Evolutionary conservation across 64 coral and sea anemone species (phyloP), one percentile per base, ranked within the genome.

Genomic region (Anthopleura sola): DNA sequence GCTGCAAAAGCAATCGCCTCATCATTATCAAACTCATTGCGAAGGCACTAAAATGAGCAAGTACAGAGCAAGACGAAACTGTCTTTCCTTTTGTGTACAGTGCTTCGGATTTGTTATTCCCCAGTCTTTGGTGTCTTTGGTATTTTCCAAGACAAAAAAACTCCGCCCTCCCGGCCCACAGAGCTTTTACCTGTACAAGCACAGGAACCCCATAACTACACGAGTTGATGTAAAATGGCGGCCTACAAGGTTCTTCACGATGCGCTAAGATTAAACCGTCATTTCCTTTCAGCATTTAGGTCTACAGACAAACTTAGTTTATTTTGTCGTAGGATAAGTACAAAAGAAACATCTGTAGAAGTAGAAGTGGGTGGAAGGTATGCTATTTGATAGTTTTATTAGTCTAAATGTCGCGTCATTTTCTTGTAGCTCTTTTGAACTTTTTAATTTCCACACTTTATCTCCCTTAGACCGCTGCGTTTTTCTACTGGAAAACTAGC

Each of bases 401-500:
- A 48, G 44, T 78, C 29, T 1, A 37, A 11, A 19, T 28, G 16
- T 34, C 31, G 11, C 24, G 76, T 9, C 17, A 9, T 79, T 8
- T 83, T 29, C 44, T 83, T 55, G 40, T 12, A 20, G 15, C 29
- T 48, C 17, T 55, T 7, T 20, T 24, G 48, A 47, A 24, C 23
- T 54, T 83, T 83, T 20, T n/a, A n/a, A n/a, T n/a, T 79, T 21
- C 2, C n/a, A 75, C 12, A 13, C 36, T 2, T 23, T 75, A 75
- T 33, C 21, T 75, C 19, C 23, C 28, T 46, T 83, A 90, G 89
- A 53, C 54, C 36, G 23, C 55, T 90, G 74, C 58, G 11, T 46
- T 85, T 90, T 24, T 85, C 89, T 49, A 85, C 89, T 28, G 89
- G 89, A 78, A 90, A 86, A 32, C 75, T 90, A 28, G 89, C 89